Percentiles rank a stretch among this genome's conserved stretches.
Conservation (phyloP, 2,113 vertebrate species). For the Aphyosemion australe region DNA sequence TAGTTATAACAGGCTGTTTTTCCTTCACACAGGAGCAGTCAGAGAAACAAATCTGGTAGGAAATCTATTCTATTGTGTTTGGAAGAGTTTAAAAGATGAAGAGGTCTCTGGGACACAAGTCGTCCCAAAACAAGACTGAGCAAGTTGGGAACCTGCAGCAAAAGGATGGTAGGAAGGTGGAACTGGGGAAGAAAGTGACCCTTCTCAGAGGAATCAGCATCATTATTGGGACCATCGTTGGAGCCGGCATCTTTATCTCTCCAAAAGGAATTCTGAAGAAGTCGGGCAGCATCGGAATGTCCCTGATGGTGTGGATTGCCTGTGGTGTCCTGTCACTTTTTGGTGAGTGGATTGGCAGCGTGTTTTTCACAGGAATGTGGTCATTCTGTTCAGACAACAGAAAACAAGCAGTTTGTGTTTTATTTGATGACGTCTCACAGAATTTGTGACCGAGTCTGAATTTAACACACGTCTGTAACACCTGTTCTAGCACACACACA, state of each 20-base stretch:
- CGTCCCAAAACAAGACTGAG: constrained; percentile 17
- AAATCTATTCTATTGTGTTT: too few species aligned
- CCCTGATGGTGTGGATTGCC: constrained; percentile 87
- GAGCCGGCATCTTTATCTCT: constrained; percentile 97
- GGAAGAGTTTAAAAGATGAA: constrained; percentile 59
- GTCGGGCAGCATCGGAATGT: constrained; percentile 93
- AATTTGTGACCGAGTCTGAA: too few species aligned
- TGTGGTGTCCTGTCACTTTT: constrained; percentile 94
- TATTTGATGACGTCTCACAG: too few species aligned
- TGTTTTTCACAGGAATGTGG: neutral
- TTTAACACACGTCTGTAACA: too few species aligned
- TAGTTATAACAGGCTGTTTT: neutral
- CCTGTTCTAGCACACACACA: too few species aligned
- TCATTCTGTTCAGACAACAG: too few species aligned
- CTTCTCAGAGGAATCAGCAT: constrained; percentile 91
- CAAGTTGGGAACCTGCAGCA: constrained; percentile 44
- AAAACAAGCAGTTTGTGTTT: too few species aligned
- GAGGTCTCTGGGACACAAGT: constrained; percentile 13
- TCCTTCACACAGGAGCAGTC: too few species aligned
- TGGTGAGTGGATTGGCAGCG: constrained; percentile 80
- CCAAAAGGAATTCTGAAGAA: constrained; percentile 93
- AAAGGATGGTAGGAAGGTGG: constrained; percentile 75
- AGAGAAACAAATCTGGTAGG: too few species aligned
- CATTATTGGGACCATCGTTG: constrained; percentile 95
- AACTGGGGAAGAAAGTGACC: constrained; percentile 91